Base-by-base conservation (phyloP, 2,888 invertebrate genomes). In the Plagodis dolabraria region DNA sequence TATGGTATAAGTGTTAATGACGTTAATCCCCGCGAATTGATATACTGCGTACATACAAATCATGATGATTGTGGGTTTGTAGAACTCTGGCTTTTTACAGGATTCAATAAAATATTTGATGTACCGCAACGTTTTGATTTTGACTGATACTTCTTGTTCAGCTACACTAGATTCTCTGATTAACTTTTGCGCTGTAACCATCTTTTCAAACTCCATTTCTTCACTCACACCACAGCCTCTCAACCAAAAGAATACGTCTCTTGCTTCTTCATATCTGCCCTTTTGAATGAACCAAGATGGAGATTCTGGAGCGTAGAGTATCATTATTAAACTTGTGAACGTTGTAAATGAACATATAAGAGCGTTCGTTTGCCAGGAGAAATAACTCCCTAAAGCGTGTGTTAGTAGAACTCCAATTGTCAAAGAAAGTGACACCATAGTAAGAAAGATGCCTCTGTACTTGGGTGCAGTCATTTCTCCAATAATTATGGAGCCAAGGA, bases 21-120 rank as follows among this genome's bases (percentile, higher is more conserved):
- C 95, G 69, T 95, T 96, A 7, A 95, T 94, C 0, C 96, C 96
- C 33, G 95, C 94, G 60, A 96, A 94, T 75, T 96, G 96, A 70
- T 95, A 94, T 74, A 94, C 93, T 0, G 94, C 92, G 68, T 96
- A 96, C 54, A 96, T 86, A 0, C 94, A 86, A 56, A 94, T 90
- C 83, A 96, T 93, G 48, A 95, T 93, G 0, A 86, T 75, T 6
- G 95, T 87, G 0, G 95, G 95, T 70, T 93, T 94, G 57, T 93
- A 86, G 73, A 95, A 95, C 69, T 93, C 93, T 0, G 93, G 93
- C 43, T 90, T 91, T 42, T 75, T 82, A 0, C 86, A 71, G 0
- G 89, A 87, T 5, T 70, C 69, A 7, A 67, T 74, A 0, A 91
- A 68, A 59, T 87, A 85, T 55, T 73, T 75, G 49, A 80, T 78